Conservation (phyloP, 1,140 invertebrate genomes). For the Drosophila triauraria region DNA sequence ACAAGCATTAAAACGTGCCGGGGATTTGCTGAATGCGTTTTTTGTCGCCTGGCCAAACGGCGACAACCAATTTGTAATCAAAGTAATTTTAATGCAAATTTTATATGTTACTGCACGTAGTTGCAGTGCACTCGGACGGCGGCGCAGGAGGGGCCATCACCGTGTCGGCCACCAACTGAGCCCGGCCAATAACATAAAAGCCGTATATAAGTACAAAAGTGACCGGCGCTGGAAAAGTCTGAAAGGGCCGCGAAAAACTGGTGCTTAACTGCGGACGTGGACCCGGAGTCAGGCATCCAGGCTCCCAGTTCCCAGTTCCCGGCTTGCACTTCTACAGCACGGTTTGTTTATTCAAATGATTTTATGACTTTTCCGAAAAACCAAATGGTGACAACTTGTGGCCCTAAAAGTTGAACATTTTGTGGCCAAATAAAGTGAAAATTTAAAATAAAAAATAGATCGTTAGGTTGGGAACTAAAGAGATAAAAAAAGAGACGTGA, state of each 20-base stretch:
- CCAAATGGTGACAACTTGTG: conserved; percentile 78
- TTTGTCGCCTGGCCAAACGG: conserved; percentile 25
- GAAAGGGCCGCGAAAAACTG: conserved; percentile 46
- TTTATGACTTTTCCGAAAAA: conserved; percentile 73
- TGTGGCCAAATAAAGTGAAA: conserved; percentile 62
- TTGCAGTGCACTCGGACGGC: conserved; percentile 33
- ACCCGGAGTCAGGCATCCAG: conserved; percentile 6
- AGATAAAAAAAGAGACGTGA: neutral
- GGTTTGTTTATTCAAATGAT: conserved; percentile 77
- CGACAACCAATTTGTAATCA: conserved; percentile 78
- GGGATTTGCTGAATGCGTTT: conserved; percentile 54
- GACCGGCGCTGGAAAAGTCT: conserved; percentile 14
- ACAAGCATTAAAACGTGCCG: conserved; percentile 23
- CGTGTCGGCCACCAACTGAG: conserved; percentile 30
- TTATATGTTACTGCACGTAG: conserved; percentile 74
- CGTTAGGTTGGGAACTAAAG: neutral
- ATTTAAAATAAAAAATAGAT: conserved; percentile 15
- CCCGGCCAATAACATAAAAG: conserved; percentile 50
- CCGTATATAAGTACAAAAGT: conserved; percentile 61
- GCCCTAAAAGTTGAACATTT: conserved; percentile 75
- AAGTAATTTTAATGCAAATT: conserved; percentile 83
- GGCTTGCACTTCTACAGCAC: conserved; percentile 2
- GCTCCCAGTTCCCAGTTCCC: neutral
- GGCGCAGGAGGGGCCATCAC: conserved; percentile 18
- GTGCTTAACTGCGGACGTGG: conserved; percentile 40